Base-by-base conservation (phyloP, 2,797 vertebrate genomes). In the Sylvilagus floridanus region DNA sequence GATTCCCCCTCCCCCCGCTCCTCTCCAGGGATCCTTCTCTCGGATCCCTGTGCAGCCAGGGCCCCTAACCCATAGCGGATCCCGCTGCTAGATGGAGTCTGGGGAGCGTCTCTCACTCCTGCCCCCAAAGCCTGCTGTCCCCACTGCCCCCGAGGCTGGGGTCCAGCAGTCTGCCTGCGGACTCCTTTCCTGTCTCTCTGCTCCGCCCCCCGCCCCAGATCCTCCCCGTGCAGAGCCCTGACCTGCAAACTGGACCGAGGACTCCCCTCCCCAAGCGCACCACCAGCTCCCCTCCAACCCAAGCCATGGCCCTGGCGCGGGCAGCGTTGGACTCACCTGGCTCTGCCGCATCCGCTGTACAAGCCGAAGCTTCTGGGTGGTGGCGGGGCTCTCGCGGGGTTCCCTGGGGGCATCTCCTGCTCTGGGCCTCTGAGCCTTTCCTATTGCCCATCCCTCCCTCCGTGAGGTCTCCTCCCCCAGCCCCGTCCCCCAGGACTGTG, bases 11-110 rank as follows among this genome's bases (percentile, higher is more conserved):
- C 21, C 16, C 76, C 76, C 42, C 66, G 21, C 52, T 62, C 37
- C 60, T 52, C 35, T 65, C 32, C 14, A 0, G 0, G 50, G n/a
- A 77, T n/a, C 69, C 84, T 54, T 37, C 63, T 52, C 16, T 32
- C 0, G 0, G 69, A 86, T 42, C 0, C 0, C 4, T 4, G 75
- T 0, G 30, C 28, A 63, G 71, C 50, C 19, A 1, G 13, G 0
- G 1, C 47, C 57, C 50, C 32, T 7, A 7, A 71, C 26, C n/a
- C 81, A 6, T 28, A 26, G 24, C 14, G 42, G 52, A 57, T n/a
- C 26, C 3, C 0, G 65, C 73, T 24, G 37, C 42, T 16, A 5
- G 84, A 2, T 5, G 1, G 26, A n/a, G 42, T 47, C 42, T 42
- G 42, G 42, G 42, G 7, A 47, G 42, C 8, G 1, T 2, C 0